phyloP scores from a whole-genome alignment of 30 jellyfish, hydroid and myxozoan genomes.

The Aurelia aurita region DNA sequence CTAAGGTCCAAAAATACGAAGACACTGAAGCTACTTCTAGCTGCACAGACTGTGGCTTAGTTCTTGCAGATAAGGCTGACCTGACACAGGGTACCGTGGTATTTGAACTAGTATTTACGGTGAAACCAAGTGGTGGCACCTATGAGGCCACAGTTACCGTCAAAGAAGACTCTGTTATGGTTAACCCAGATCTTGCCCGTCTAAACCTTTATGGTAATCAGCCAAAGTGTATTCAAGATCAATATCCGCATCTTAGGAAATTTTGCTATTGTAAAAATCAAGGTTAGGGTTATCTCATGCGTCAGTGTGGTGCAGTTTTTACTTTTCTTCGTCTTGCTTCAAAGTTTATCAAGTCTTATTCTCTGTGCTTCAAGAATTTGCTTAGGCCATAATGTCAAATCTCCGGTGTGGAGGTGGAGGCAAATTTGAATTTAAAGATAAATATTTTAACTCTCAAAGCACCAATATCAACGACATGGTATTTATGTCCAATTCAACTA shows the following conservation, averaged over 20 bases:
- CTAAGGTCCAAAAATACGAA: neutral
- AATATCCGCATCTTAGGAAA: conserved; percentile 43
- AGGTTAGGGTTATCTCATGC: too few relatives aligned
- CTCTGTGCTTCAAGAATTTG: too few relatives aligned
- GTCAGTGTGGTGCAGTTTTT: too few relatives aligned
- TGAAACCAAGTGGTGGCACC: conserved; percentile 34
- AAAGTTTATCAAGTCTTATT: too few relatives aligned
- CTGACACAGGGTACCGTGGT: neutral
- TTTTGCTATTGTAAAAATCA: conserved; percentile 47
- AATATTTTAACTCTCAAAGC: too few relatives aligned
- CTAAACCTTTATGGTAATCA: conserved; percentile 61
- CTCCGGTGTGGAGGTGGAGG: too few relatives aligned
- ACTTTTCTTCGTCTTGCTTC: too few relatives aligned
- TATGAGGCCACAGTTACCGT: conserved; percentile 30
- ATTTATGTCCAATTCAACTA: too few relatives aligned
- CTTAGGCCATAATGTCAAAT: too few relatives aligned
- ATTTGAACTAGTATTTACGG: conserved; percentile 15
- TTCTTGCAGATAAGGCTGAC: neutral
- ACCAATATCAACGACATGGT: too few relatives aligned
- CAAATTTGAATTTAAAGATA: too few relatives aligned
- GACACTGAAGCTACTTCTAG: neutral
- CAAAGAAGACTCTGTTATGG: neutral
- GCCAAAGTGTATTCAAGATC: conserved; percentile 60
- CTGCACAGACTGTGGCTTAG: conserved; percentile 1
- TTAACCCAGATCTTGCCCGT: conserved; percentile 52